Evolutionary conservation across 2,888 invertebrate genomes (phyloP).

Genomic region (Tromatobia lineatoria): DNA sequence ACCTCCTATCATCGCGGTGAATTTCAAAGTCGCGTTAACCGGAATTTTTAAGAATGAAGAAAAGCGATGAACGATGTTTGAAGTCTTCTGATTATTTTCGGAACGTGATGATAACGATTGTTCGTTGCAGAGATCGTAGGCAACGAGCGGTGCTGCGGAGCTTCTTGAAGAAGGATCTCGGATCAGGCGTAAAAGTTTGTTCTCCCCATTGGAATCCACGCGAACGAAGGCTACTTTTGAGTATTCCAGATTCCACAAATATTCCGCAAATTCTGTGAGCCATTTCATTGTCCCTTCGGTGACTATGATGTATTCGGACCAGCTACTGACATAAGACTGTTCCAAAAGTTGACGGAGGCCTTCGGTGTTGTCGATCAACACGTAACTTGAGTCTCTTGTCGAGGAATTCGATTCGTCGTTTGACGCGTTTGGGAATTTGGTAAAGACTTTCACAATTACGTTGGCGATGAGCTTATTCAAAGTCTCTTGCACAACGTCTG

Average conservation of each 20-base stretch:
- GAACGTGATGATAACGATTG: neutral
- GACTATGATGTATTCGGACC: constrained; percentile 29
- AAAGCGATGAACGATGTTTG: neutral
- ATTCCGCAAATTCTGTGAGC: constrained; percentile 16
- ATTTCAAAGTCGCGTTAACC: neutral
- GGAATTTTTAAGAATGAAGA: neutral
- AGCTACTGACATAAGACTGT: neutral
- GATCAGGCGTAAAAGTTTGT: neutral
- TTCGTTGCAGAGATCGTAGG: neutral
- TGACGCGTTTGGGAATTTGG: neutral
- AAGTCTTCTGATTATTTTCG: too few species aligned
- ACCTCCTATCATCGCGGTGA: neutral
- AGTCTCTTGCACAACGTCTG: neutral
- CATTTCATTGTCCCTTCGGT: constrained; percentile 4
- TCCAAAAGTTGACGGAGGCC: constrained; percentile 3
- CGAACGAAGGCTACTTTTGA: constrained; percentile 8
- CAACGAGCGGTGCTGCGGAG: neutral
- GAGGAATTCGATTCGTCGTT: neutral
- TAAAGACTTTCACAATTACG: neutral
- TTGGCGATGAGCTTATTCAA: neutral
- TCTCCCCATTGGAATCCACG: neutral
- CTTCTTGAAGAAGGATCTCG: neutral
- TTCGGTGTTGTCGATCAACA: constrained; percentile 1
- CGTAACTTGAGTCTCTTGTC: neutral
- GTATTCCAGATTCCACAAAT: constrained; percentile 20